These are phyloP conservation scores for Achroia grisella DNA, from an alignment of 1,140 invertebrate species.

Conservation along the genomic window DNA sequence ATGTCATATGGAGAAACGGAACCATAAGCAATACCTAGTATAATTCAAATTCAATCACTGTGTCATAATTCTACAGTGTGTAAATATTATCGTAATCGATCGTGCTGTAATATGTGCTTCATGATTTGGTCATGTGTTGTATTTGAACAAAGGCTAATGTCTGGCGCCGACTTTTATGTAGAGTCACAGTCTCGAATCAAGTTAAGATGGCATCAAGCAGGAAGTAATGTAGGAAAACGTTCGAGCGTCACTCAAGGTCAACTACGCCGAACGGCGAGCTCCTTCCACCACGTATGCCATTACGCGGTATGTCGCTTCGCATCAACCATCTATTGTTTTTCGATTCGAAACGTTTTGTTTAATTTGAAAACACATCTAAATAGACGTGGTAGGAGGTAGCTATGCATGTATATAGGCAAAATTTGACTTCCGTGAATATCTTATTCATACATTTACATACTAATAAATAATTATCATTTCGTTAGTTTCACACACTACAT, in stretches of 20 bases:
- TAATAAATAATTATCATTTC: too few relatives aligned
- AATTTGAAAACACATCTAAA: conserved; percentile 6
- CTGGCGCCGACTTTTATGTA: conserved; percentile 12
- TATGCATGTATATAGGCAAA: not conserved
- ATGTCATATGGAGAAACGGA: too few relatives aligned
- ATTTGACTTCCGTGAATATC: not conserved
- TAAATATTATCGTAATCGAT: too few relatives aligned
- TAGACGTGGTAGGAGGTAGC: not conserved
- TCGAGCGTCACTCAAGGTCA: conserved; percentile 59
- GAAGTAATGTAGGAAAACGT: conserved; percentile 68
- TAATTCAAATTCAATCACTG: too few relatives aligned
- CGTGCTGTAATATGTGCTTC: too few relatives aligned
- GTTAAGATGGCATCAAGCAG: conserved; percentile 55
- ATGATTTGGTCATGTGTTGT: not conserved
- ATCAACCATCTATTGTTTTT: conserved; percentile 26
- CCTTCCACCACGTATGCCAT: conserved; percentile 36
- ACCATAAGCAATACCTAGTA: too few relatives aligned
- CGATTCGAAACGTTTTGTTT: conserved; percentile 29
- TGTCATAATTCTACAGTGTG: too few relatives aligned
- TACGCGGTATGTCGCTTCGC: conserved; percentile 21
- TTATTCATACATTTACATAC: too few relatives aligned
- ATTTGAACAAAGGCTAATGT: conserved; percentile 13
- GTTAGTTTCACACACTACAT: too few relatives aligned
- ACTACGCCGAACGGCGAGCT: conserved; percentile 29
- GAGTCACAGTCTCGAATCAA: conserved; percentile 9